Evolutionary conservation across 2,113 vertebrate species (phyloP).

Genomic region (Microtus montanus): DNA sequence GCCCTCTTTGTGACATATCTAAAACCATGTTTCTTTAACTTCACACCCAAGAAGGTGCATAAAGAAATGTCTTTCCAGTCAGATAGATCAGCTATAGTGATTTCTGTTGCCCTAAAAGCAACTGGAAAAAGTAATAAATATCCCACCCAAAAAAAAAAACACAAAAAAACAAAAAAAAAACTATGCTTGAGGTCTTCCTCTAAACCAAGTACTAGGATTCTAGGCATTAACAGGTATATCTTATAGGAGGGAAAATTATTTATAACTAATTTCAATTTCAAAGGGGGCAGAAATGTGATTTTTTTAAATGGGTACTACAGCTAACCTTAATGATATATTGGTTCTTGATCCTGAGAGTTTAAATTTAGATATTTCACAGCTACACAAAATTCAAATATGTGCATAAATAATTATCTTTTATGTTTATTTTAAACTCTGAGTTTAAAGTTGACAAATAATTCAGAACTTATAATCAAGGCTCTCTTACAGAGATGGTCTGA

Average conservation of each 20-base stretch:
- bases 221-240: neutral
- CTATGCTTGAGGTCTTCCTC: neutral
- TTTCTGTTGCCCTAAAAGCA: neutral
- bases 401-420: neutral
- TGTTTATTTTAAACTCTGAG: neutral
- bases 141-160: neutral
- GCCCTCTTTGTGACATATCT: neutral
- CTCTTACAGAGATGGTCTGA: neutral
- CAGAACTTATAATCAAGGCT: neutral
- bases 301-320: neutral
- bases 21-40: neutral
- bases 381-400: neutral
- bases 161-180: neutral
- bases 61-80: neutral
- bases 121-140: neutral
- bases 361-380: neutral
- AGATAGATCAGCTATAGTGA: neutral
- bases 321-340: neutral
- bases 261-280: neutral
- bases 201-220: neutral
- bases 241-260: neutral
- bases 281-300: neutral
- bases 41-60: neutral
- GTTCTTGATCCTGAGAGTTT: neutral
- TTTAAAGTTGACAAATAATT: conserved; percentile 2